These are phyloP conservation scores for Ernsta delagoae DNA, from an alignment of 2,888 invertebrate species.

Conservation along the genomic window DNA sequence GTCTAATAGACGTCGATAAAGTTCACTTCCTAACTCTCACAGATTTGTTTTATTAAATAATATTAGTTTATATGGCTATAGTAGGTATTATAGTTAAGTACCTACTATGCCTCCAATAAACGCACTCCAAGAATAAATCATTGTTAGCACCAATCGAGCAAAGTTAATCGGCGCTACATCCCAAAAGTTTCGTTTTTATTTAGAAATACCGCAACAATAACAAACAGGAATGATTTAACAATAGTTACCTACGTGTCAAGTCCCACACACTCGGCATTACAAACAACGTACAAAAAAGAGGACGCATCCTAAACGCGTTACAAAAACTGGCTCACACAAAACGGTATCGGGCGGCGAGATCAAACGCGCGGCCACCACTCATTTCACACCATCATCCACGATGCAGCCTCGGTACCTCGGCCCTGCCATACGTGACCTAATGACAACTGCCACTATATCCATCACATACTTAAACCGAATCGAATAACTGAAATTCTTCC, in stretches of 20 bases:
- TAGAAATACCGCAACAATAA: slow-evolving; percentile 64
- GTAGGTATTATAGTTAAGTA: too few species aligned
- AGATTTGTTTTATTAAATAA: slow-evolving; percentile 39
- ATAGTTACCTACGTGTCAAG: slow-evolving; percentile 82
- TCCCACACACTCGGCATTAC: slow-evolving; percentile 83
- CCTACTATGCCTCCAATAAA: too few species aligned
- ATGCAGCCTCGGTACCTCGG: slow-evolving; percentile 53
- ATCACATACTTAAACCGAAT: slow-evolving; percentile 45
- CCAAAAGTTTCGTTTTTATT: slow-evolving; percentile 53
- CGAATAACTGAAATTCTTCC: slow-evolving; percentile 45
- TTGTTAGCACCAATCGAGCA: too few species aligned
- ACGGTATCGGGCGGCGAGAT: slow-evolving; percentile 76
- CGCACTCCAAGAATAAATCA: too few species aligned
- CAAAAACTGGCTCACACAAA: slow-evolving; percentile 75
- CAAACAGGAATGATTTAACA: slow-evolving; percentile 77
- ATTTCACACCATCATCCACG: slow-evolving; percentile 77
- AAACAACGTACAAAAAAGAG: slow-evolving; percentile 78
- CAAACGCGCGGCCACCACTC: slow-evolving; percentile 71
- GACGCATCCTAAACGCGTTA: slow-evolving; percentile 77
- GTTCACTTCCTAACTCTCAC: neutral
- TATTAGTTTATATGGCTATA: too few species aligned
- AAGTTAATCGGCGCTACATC: slow-evolving; percentile 48
- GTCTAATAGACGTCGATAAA: too few species aligned
- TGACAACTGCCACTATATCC: slow-evolving; percentile 59
- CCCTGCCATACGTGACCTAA: slow-evolving; percentile 73